These are phyloP conservation scores for Xanthia icteritia DNA, from an alignment of 2,888 invertebrate species.

Conservation along the genomic window DNA sequence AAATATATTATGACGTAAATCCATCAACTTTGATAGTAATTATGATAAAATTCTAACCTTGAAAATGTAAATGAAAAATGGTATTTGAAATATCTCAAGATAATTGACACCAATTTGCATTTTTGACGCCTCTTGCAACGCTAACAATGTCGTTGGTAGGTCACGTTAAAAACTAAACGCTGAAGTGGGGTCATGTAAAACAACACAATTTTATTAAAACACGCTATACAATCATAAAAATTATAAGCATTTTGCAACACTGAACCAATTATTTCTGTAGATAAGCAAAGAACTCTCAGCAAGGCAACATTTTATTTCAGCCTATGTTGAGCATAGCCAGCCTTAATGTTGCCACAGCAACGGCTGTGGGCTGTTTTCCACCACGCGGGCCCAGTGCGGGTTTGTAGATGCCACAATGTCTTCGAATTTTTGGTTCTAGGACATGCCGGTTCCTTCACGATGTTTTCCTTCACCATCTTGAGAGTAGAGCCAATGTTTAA, in stretches of 20 bases:
- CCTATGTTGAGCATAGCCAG: not conserved
- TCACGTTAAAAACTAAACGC: conserved; percentile 20
- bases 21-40: not conserved
- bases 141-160: conserved; percentile 32
- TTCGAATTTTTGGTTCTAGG: not conserved
- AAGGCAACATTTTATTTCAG: conserved; percentile 9
- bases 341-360: not conserved
- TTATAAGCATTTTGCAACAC: conserved; percentile 28
- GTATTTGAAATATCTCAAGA: not conserved
- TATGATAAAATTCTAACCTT: not conserved
- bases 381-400: too few relatives aligned
- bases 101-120: not conserved
- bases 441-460: too few relatives aligned
- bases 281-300: conserved; percentile 1
- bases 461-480: not conserved
- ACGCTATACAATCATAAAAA: conserved; percentile 56
- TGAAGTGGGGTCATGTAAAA: conserved; percentile 32
- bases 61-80: not conserved
- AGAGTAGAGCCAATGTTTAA: not conserved
- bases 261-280: conserved; percentile 29
- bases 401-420: not conserved
- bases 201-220: conserved; percentile 32
- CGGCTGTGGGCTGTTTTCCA: not conserved
- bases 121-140: not conserved
- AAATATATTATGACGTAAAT: not conserved